These are phyloP conservation scores for Geodia barretti DNA, from an alignment of 37 sponge, comb jelly and placozoan genomes.

Conservation along the genomic window DNA sequence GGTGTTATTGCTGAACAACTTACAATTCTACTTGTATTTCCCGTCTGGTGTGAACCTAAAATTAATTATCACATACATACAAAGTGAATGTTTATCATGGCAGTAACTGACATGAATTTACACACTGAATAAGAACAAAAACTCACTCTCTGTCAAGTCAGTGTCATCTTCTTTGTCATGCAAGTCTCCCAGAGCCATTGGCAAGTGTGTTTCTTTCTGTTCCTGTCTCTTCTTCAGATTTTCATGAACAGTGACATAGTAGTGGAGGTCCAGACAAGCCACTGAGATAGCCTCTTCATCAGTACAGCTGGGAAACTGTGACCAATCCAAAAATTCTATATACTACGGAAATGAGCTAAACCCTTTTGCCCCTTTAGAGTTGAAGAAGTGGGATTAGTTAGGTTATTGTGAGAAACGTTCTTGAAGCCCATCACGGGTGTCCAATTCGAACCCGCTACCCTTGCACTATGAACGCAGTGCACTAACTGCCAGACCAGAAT, in stretches of 20 bases:
- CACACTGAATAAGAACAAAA: not conserved
- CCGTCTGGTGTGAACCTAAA: not conserved
- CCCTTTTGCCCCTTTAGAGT: too few species aligned
- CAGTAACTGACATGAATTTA: not conserved
- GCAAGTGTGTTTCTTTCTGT: not conserved
- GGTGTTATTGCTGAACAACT: too few species aligned
- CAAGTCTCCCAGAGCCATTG: not conserved
- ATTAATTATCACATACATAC: too few species aligned
- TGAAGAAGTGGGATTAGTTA: too few species aligned
- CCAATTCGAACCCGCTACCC: too few species aligned
- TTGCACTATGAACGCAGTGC: too few species aligned
- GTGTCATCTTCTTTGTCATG: not conserved
- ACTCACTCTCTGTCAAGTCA: not conserved
- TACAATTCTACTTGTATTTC: not conserved
- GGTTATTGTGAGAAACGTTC: too few species aligned
- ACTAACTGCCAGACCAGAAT: too few species aligned
- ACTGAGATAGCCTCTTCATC: slow-evolving; percentile 50
- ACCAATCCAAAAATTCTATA: too few species aligned
- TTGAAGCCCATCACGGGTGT: too few species aligned
- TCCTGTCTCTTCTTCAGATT: not conserved
- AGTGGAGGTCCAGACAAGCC: slow-evolving; percentile 49
- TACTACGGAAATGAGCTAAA: too few species aligned
- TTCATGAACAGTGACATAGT: slow-evolving; percentile 22
- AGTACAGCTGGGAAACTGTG: slow-evolving; percentile 46
- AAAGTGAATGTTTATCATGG: too few species aligned